Conservation (phyloP, 2,888 invertebrate species). For the Mimas tiliae region DNA sequence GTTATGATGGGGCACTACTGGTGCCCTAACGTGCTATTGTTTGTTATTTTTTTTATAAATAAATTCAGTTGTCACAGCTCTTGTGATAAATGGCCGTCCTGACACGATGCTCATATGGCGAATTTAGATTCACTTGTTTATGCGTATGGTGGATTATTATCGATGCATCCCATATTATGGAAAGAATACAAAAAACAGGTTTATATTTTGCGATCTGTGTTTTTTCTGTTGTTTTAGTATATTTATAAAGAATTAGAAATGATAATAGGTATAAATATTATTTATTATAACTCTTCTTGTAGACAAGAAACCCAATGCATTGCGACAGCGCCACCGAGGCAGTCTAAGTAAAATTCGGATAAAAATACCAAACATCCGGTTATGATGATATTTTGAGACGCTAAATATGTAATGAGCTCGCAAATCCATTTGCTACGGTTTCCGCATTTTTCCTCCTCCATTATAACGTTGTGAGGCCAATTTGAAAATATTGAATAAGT, state of each 20-base stretch:
- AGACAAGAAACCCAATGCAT: too few species aligned
- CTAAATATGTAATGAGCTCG: conserved; percentile 74
- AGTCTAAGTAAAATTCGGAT: background rate
- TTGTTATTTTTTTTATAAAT: conserved; percentile 80
- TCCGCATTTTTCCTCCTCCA: conserved; percentile 73
- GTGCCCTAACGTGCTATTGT: conserved; percentile 70
- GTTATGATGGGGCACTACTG: conserved; percentile 65
- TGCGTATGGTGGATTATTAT: conserved; percentile 44
- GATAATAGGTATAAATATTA: background rate
- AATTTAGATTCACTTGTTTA: conserved; percentile 74
- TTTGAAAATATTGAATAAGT: conserved; percentile 83
- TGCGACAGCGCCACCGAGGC: too few species aligned
- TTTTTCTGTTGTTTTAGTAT: background rate
- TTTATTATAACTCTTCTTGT: too few species aligned
- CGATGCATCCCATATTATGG: conserved; percentile 38
- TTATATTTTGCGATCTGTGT: conserved; percentile 34
- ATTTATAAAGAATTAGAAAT: background rate
- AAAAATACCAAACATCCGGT: conserved; percentile 38
- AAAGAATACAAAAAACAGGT: conserved; percentile 5
- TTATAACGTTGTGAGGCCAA: conserved; percentile 75
- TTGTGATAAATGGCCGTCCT: conserved; percentile 75
- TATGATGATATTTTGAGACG: conserved; percentile 53
- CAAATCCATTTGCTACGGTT: conserved; percentile 76
- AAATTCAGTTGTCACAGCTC: conserved; percentile 83
- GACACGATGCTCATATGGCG: conserved; percentile 81